Percentiles rank a stretch among this genome's conserved stretches.
These are phyloP conservation scores for Pseudomyrmex concolor DNA, from an alignment of 1,140 invertebrate species.

Conservation along the genomic window DNA sequence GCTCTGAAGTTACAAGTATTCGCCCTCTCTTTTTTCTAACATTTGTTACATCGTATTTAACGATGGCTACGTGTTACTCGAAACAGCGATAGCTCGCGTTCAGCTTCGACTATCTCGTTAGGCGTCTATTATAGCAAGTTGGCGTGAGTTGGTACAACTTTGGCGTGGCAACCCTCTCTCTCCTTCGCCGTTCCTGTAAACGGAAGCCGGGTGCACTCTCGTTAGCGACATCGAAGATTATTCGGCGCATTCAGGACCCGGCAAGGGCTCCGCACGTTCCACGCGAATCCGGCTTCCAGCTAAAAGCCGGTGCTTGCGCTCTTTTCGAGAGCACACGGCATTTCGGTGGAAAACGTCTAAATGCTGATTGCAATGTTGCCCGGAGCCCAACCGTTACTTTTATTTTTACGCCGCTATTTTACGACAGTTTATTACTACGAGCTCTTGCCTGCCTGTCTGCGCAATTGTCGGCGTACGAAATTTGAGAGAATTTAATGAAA, in stretches of 20 bases:
- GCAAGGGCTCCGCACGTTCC: constrained; percentile 31
- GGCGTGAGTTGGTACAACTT: constrained; percentile 59
- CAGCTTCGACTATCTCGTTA: constrained; percentile 54
- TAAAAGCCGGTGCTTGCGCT: constrained; percentile 40
- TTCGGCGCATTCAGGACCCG: constrained; percentile 39
- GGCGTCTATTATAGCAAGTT: constrained; percentile 62
- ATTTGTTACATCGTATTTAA: constrained; percentile 55
- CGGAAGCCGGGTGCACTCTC: constrained; percentile 32
- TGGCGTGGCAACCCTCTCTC: constrained; percentile 12
- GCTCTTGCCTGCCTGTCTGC: background rate
- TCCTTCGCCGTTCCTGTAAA: constrained; percentile 7
- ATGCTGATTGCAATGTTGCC: constrained; percentile 40
- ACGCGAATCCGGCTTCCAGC: constrained; percentile 17
- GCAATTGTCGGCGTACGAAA: constrained; percentile 32
- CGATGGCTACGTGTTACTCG: constrained; percentile 45
- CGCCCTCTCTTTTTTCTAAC: constrained; percentile 22
- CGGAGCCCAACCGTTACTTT: constrained; percentile 44
- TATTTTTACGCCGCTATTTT: constrained; percentile 61
- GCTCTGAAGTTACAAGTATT: constrained; percentile 12
- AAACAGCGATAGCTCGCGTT: constrained; percentile 52
- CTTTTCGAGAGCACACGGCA: constrained; percentile 37
- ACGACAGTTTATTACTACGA: constrained; percentile 46
- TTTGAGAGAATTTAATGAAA: constrained; percentile 39
- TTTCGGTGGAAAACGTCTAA: constrained; percentile 39
- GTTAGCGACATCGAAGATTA: constrained; percentile 62